Base-by-base conservation (phyloP, 2,797 vertebrate species). In the Lerista edwardsae region DNA sequence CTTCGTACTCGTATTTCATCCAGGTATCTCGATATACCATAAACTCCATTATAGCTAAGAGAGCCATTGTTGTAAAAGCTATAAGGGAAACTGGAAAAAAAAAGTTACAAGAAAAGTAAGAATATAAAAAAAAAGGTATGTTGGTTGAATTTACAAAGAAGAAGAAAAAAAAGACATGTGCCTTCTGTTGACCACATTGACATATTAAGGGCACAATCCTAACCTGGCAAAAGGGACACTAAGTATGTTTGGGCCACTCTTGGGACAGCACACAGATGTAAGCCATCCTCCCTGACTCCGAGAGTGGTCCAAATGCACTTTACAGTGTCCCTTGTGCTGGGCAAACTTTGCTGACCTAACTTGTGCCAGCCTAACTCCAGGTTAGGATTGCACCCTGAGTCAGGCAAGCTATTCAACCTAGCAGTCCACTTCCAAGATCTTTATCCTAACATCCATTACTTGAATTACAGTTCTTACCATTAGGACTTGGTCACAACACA, bases 1-100 rank as follows among this genome's bases (percentile, higher is more conserved):
- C 98, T 95, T 99, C 98, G 88, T 99, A 99, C 76, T 99, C 98
- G 1, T 99, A 99, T 91, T 97, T 98, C 98, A 99, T 99, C 98
- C 98, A 99, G 0, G 98, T 99, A 91, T 98, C 97, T 86, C 94
- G 97, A 95, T 99, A 99, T 57, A 99, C 98, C 36, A 96, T 98
- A 95, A 99, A 99, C 83, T 99, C 98, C 96, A 99, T 97, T 90
- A 99, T 92, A 87, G 98, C 98, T 86, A 99, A 96, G 44, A 97
- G 91, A 86, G 97, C 98, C 96, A 99, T 99, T 0, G 97, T 96
- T 3, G 96, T 96, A 95, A 99, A 99, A 0, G 98, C 98, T 87
- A 99, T 96, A 88, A 99, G 89, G 90, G 98, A 99, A 95, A 99
- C 98, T 99, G 89, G 61, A 69, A 6, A 55, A 2, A 69, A 6